Evolutionary conservation across 1,140 invertebrate species (phyloP), one percentile per base, ranked within the genome.

Genomic region (Cherax quadricarinatus): DNA sequence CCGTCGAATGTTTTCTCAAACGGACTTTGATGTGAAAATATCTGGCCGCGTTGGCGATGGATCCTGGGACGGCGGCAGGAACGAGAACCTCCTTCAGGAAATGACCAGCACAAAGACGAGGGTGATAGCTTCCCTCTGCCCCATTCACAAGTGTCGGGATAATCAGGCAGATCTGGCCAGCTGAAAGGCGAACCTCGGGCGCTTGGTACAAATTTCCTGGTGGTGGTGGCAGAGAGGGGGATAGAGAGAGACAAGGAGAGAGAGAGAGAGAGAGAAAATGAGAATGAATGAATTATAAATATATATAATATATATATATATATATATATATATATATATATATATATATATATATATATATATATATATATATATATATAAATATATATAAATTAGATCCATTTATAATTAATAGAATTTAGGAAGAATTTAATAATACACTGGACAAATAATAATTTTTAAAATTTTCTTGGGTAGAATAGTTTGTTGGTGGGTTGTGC

Each of bases 31-130:
- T 75, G 70, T 75, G 70, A 30, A 75, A 75, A 75, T 75, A 75
- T 75, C 70, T 75, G 24, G 24, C n/a, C 24, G 21, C n/a, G 70
- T 16, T n/a, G n/a, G 70, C 70, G 70, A 75, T 75, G 24, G 70
- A 75, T 21, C 70, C 24, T n/a, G 70, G 6, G 70, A 6, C 7
- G 9, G 70, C 7, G n/a, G 70, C n/a, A 75, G 70, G 70, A 75
- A 75, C n/a, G 70, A 75, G 70, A 30, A 75, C n/a, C 70, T 75
- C 70, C 70, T 75, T 75, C 70, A 75, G 70, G 70, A 75, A 75
- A 75, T 75, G 70, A 75, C 70, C 70, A 21, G 21, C 70, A 75
- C 70, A 75, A 75, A 75, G 70, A 75, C 16, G 70, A 21, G 70
- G 70, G 70, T 75, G 70, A 75, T 75, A 75, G 70, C 70, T 75